Percentiles rank a stretch among this genome's conserved stretches.
Evolutionary conservation across 92 coral and sea anemone genomes (phyloP).

Genomic region (Muricea muricata): DNA sequence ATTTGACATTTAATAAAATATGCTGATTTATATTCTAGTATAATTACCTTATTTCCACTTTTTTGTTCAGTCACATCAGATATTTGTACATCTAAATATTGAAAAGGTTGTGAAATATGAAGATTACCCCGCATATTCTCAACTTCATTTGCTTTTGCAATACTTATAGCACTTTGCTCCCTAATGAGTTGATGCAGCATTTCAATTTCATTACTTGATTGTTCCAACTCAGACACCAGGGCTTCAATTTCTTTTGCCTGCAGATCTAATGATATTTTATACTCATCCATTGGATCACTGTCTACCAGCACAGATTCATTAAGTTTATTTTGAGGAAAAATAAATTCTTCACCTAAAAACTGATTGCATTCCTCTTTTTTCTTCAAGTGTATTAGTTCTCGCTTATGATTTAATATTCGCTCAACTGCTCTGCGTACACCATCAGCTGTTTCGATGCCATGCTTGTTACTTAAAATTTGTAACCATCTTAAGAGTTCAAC

Average conservation of each 20-base stretch:
- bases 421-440: neutral
- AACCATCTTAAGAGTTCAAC: neutral
- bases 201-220: constrained; percentile 11
- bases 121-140: neutral
- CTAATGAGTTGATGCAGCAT: constrained; percentile 13
- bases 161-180: constrained; percentile 6
- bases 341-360: neutral
- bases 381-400: neutral
- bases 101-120: too few relatives aligned
- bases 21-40: too few relatives aligned
- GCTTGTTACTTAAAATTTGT: neutral
- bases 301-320: neutral
- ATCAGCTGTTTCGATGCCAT: neutral
- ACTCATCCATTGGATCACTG: neutral
- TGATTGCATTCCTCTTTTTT: too few relatives aligned
- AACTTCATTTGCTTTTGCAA: neutral
- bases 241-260: constrained; percentile 27
- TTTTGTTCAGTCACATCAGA: too few relatives aligned
- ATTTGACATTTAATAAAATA: too few relatives aligned
- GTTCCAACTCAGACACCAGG: constrained; percentile 14
- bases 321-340: neutral
- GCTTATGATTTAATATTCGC: neutral
- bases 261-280: neutral
- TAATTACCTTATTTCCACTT: too few relatives aligned
- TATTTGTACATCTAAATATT: too few relatives aligned